These are phyloP conservation scores for Nesoenas mayeri DNA, from an alignment of 2,113 vertebrate genomes.

Conservation along the genomic window DNA sequence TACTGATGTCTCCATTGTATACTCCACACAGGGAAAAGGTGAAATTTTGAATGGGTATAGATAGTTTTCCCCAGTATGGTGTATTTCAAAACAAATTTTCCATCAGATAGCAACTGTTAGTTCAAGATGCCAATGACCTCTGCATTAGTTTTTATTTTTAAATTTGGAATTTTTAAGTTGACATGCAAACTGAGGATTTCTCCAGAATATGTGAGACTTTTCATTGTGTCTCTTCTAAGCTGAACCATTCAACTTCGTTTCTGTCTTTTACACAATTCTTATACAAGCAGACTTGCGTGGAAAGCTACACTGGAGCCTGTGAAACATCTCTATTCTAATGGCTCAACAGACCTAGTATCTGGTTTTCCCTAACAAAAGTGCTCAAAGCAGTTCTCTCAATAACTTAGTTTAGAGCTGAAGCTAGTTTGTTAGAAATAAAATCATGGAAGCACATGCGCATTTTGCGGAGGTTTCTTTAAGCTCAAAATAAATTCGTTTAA, in stretches of 20 bases:
- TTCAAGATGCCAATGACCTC: accelerated
- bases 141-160: neutral
- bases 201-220: neutral
- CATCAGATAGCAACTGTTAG: neutral
- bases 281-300: neutral
- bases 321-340: neutral
- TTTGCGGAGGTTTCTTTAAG: neutral
- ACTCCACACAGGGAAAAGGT: neutral
- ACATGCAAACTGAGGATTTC: neutral
- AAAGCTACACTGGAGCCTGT: neutral
- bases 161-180: neutral
- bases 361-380: neutral
- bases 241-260: neutral
- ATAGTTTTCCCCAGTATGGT: neutral
- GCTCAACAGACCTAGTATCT: neutral
- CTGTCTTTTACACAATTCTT: neutral
- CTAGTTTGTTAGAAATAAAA: neutral
- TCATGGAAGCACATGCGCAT: neutral
- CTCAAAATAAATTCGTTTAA: neutral
- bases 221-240: neutral
- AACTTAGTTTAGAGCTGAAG: neutral
- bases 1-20: neutral
- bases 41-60: neutral
- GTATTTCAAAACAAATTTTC: neutral
- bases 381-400: neutral